A percentile compares a stretch with the other conserved stretches of the same genome.
Evolutionary conservation across 1,140 invertebrate species (phyloP).

Genomic region (Drosophila sproati): DNA sequence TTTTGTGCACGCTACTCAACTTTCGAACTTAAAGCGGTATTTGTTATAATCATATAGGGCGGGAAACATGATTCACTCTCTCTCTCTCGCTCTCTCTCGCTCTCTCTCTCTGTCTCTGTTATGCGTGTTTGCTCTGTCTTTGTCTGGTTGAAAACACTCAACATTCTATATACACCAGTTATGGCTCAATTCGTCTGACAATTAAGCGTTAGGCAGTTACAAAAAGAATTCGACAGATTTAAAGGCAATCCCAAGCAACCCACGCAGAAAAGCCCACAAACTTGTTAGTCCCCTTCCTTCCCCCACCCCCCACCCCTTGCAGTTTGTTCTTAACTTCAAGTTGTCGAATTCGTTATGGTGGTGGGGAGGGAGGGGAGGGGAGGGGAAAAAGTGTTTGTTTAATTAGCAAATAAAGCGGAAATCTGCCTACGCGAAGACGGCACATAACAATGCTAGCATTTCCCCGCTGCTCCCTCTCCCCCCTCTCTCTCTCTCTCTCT

Average conservation of each 20-base stretch:
- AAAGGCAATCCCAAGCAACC: not conserved
- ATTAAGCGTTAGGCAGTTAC: conserved; percentile 11
- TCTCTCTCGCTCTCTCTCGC: not conserved
- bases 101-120: not conserved
- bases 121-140: not conserved
- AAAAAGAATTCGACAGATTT: conserved; percentile 33
- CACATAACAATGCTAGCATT: not conserved
- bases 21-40: conserved; percentile 13
- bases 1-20: not conserved
- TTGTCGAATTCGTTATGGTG: conserved; percentile 18
- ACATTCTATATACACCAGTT: conserved; percentile 2
- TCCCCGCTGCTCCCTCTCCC: too few relatives aligned
- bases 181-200: conserved; percentile 36
- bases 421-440: conserved; percentile 14
- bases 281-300: too few relatives aligned
- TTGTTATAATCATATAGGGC: conserved; percentile 15
- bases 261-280: too few relatives aligned
- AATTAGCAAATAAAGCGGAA: conserved; percentile 70
- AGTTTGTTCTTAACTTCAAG: conserved; percentile 9
- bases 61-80: not conserved
- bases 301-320: not conserved
- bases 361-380: too few relatives aligned
- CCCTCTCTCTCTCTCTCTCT: not conserved
- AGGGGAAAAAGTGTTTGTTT: conserved; percentile 50
- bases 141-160: conserved; percentile 1